phyloP scores from a whole-genome alignment of 1,140 invertebrate species.

The Bacillus rossius region DNA sequence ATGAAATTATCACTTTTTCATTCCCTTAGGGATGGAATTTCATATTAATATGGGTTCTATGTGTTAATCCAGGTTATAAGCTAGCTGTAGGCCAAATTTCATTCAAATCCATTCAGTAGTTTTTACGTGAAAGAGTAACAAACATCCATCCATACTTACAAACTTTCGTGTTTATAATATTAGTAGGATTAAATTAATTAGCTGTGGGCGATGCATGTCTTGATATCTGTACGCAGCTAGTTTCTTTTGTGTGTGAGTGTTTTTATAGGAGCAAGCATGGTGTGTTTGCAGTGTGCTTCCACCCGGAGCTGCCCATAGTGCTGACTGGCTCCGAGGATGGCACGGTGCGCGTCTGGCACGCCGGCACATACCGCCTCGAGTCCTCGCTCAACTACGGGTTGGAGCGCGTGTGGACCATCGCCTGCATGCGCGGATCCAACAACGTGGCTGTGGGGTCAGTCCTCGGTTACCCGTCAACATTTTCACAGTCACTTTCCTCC shows the following conservation, averaged over 20 bases:
- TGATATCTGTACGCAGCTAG: not conserved
- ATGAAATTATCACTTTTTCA: no score
- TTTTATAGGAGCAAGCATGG: not conserved
- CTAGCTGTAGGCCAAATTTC: no score
- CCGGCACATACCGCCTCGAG: slow-evolving; percentile 91
- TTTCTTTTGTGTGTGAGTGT: not conserved
- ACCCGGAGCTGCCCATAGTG: slow-evolving; percentile 96
- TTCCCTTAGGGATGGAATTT: no score
- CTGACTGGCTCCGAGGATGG: slow-evolving; percentile 97
- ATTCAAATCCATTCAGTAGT: no score
- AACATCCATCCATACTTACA: no score
- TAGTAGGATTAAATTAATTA: no score
- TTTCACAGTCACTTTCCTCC: no score
- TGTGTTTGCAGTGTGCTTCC: slow-evolving; percentile 71
- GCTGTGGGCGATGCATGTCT: not conserved
- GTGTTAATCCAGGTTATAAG: no score
- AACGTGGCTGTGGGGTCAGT: slow-evolving; percentile 85
- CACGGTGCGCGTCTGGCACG: slow-evolving; percentile 95
- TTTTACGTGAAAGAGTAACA: no score
- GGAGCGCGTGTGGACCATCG: slow-evolving; percentile 96
- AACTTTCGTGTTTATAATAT: no score
- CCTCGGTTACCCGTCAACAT: no score
- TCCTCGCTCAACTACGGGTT: slow-evolving; percentile 97
- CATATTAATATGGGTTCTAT: no score
- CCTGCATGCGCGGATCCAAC: slow-evolving; percentile 92